phyloP scores from a whole-genome alignment of 2,113 vertebrate genomes.

The Tupaia tana region DNA sequence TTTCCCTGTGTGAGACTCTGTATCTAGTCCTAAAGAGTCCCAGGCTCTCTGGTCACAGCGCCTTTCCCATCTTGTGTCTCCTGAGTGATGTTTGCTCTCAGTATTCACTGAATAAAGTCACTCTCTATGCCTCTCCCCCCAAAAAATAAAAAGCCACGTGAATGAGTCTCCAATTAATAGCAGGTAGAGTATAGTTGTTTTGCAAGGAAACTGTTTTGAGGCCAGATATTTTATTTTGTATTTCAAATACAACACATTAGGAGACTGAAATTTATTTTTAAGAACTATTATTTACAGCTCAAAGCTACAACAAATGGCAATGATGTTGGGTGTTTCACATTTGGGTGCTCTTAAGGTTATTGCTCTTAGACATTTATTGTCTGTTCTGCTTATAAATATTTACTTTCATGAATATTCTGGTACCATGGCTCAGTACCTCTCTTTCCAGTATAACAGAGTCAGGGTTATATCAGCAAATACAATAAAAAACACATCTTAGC shows the following conservation, averaged over 20 bases:
- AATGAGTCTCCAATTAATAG: constrained; percentile 52
- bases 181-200: constrained; percentile 45
- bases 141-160: constrained; percentile 24
- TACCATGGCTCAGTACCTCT: constrained; percentile 17
- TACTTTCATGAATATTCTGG: constrained; percentile 59
- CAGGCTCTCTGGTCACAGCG: no score
- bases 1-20: no score
- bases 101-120: no score
- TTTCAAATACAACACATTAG: constrained; percentile 45
- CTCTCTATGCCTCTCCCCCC: no score
- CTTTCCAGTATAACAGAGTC: constrained; percentile 57
- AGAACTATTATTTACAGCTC: constrained; percentile 63
- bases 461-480: constrained; percentile 58
- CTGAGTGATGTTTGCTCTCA: no score
- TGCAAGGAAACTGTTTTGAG: constrained; percentile 33
- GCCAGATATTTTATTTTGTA: constrained; percentile 36
- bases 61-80: no score
- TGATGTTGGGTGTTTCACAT: constrained; percentile 50
- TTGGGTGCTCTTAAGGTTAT: constrained; percentile 55
- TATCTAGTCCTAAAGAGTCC: no score
- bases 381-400: constrained; percentile 75
- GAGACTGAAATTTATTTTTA: constrained; percentile 71
- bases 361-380: constrained; percentile 70
- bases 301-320: constrained; percentile 50
- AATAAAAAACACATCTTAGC: constrained; percentile 60